Percentiles rank a stretch among this genome's conserved stretches.
These are phyloP conservation scores for Athalia rosae DNA, from an alignment of 2,888 invertebrate genomes.

Conservation along the genomic window DNA sequence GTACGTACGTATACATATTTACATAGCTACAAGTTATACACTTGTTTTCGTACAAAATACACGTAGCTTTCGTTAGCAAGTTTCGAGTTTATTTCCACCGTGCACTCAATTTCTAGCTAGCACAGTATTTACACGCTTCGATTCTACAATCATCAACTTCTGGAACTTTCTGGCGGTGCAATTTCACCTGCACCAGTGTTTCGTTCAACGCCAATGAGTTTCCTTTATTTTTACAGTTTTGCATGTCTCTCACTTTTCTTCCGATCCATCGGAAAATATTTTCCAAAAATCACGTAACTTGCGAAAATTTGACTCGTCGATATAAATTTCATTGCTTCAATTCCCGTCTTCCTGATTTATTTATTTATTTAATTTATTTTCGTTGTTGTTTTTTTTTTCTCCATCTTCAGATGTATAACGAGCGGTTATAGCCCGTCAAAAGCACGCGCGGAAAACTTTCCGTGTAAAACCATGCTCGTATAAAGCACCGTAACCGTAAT, in stretches of 20 bases:
- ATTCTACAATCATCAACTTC: not conserved
- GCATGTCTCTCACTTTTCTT: too few relatives aligned
- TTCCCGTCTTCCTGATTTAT: not conserved
- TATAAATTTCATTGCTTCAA: not conserved
- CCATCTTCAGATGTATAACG: not conserved
- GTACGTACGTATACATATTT: conserved; percentile 5
- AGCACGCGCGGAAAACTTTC: conserved; percentile 31
- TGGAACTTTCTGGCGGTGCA: not conserved
- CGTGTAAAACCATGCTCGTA: conserved; percentile 36
- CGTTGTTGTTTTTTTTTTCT: not conserved
- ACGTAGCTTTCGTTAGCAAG: conserved; percentile 27
- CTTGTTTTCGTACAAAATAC: conserved; percentile 14
- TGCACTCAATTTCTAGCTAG: not conserved
- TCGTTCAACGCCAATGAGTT: too few relatives aligned
- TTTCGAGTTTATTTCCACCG: conserved; percentile 1
- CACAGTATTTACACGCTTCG: not conserved
- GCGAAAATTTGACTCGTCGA: too few relatives aligned
- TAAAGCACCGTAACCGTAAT: conserved; percentile 19
- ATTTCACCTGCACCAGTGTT: not conserved
- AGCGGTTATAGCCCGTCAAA: conserved; percentile 34
- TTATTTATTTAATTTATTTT: not conserved
- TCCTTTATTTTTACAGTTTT: too few relatives aligned
- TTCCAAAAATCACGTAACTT: too few relatives aligned
- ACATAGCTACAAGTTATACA: conserved; percentile 1
- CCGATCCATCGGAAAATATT: too few relatives aligned